Evolutionary conservation across 2,113 vertebrate genomes (phyloP).

Genomic region (Taurulus bubalis): DNA sequence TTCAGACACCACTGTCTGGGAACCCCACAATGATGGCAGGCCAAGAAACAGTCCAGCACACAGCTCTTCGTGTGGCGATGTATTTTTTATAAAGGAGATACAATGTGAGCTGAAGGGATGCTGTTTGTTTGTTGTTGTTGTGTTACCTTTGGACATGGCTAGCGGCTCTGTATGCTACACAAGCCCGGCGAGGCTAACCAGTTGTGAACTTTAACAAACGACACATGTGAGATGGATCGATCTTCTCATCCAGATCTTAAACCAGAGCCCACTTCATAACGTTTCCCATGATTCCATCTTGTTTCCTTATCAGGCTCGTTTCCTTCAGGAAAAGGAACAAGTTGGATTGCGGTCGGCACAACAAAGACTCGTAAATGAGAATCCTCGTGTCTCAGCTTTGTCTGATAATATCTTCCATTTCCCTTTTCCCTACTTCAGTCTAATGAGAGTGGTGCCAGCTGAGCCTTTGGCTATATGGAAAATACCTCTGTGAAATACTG

Average conservation of each 20-base stretch:
- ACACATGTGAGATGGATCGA: not conserved
- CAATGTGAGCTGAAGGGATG: not conserved
- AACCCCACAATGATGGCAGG: not conserved
- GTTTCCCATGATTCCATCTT: constrained; percentile 7
- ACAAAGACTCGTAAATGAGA: constrained; percentile 59
- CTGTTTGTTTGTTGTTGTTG: not conserved
- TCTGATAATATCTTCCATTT: constrained; percentile 37
- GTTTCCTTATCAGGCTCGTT: constrained; percentile 27
- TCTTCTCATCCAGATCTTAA: not conserved
- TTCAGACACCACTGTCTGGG: not conserved
- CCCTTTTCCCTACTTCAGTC: not conserved
- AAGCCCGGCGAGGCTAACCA: not conserved
- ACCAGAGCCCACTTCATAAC: not conserved
- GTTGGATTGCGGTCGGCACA: constrained; percentile 4
- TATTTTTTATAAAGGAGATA: not conserved
- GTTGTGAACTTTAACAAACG: not conserved
- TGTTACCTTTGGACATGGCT: not conserved
- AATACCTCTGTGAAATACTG: constrained; percentile 22
- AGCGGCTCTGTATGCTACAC: not conserved
- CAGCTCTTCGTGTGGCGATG: not conserved
- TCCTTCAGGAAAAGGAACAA: constrained; percentile 5
- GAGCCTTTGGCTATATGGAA: constrained; percentile 17
- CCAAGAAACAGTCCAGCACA: not conserved
- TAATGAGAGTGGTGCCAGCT: constrained; percentile 39
- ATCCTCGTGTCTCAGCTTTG: constrained; percentile 34